These are phyloP conservation scores for Capitulum mitella DNA, from an alignment of 2,888 invertebrate species.

Conservation along the genomic window DNA sequence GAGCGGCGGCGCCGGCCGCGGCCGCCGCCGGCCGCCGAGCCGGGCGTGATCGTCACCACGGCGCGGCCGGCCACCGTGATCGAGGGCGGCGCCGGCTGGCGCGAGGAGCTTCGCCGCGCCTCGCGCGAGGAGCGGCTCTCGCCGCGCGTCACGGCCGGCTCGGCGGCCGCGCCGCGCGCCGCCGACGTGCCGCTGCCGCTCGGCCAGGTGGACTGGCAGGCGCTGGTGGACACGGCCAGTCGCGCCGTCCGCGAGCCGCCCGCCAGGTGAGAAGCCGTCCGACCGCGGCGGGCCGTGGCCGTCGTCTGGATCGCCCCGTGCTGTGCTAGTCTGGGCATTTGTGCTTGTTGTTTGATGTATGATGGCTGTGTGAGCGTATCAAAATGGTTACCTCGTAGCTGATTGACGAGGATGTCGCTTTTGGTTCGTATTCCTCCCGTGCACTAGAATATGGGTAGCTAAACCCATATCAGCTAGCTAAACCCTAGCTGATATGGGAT, in stretches of 20 bases:
- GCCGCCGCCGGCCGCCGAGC: constrained; percentile 18
- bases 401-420: too few species aligned
- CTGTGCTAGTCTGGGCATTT: too few species aligned
- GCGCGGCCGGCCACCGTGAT: constrained; percentile 60
- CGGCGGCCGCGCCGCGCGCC: constrained; percentile 25
- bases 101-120: constrained; percentile 32
- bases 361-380: too few species aligned
- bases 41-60: constrained; percentile 41
- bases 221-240: constrained; percentile 70
- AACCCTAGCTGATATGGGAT: too few species aligned
- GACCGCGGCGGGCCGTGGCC: too few species aligned
- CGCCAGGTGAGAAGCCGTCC: constrained; percentile 27
- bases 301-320: too few species aligned
- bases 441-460: too few species aligned
- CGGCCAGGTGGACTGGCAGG: constrained; percentile 70
- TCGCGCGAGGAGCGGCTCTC: constrained; percentile 37
- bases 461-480: too few species aligned
- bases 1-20: constrained; percentile 4
- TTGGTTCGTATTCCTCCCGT: too few species aligned
- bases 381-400: too few species aligned
- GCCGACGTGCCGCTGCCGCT: constrained; percentile 50
- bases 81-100: constrained; percentile 44
- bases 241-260: constrained; percentile 55
- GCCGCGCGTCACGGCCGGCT: constrained; percentile 32
- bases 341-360: too few species aligned